Conservation (phyloP, 1,140 invertebrate genomes). For the Bombus turneri region DNA sequence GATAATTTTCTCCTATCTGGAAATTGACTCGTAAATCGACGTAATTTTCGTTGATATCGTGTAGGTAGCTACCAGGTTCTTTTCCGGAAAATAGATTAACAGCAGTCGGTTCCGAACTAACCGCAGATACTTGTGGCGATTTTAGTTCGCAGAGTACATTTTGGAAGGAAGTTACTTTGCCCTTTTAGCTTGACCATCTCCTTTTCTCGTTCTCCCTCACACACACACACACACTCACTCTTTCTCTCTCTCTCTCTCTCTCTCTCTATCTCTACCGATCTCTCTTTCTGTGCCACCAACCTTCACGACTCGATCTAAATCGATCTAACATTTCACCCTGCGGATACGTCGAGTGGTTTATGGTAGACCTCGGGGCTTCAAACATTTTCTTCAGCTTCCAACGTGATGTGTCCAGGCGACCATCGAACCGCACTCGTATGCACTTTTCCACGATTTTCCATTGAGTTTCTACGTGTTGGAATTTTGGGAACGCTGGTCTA, state of each 20-base stretch:
- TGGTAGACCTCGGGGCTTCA: neutral
- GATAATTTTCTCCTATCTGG: neutral
- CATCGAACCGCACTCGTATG: neutral
- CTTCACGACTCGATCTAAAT: neutral
- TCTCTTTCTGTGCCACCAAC: neutral
- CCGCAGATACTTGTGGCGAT: neutral
- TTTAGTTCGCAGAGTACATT: slow-evolving; percentile 7
- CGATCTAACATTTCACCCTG: neutral
- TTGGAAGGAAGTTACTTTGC: neutral
- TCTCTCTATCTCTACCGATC: no score
- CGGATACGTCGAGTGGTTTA: neutral
- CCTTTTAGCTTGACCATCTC: neutral
- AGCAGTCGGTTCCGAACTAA: neutral
- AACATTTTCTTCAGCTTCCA: slow-evolving; percentile 5
- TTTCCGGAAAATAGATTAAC: slow-evolving; percentile 9
- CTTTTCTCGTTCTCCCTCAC: neutral
- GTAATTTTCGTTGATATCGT: neutral
- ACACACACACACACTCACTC: no score
- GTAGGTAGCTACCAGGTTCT: no score
- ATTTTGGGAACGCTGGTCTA: slow-evolving; percentile 1
- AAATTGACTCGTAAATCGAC: neutral
- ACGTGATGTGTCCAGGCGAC: neutral
- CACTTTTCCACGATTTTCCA: slow-evolving; percentile 29
- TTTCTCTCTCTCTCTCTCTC: no score
- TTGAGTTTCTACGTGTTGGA: neutral